Evolutionary conservation across 2,797 vertebrate genomes (phyloP).

Genomic region (Schizopygopsis malacanthus): DNA sequence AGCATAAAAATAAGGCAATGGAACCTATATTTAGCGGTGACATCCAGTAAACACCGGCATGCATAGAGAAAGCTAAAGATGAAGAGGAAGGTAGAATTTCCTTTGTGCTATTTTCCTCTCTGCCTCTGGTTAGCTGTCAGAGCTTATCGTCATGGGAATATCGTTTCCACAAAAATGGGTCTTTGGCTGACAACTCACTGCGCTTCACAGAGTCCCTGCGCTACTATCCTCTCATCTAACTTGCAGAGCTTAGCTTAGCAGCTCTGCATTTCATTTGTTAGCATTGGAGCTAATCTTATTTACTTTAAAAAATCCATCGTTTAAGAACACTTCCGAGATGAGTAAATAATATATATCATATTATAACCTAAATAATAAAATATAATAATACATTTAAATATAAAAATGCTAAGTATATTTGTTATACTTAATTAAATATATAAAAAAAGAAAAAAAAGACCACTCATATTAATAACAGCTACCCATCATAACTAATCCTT

Average conservation of each 20-base stretch:
- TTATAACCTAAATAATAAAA: not conserved
- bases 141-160: slow-evolving; percentile 68
- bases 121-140: slow-evolving; percentile 73
- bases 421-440: too few species aligned
- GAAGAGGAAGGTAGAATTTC: slow-evolving; percentile 53
- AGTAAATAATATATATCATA: not conserved
- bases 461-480: not conserved
- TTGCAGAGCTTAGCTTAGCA: slow-evolving; percentile 51
- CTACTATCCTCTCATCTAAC: slow-evolving; percentile 71
- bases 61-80: not conserved
- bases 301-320: not conserved
- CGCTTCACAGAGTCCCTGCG: slow-evolving; percentile 64
- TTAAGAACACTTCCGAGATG: not conserved
- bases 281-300: not conserved
- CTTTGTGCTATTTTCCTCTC: slow-evolving; percentile 63
- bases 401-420: too few species aligned
- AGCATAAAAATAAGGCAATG: not conserved
- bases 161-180: slow-evolving; percentile 66
- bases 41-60: slow-evolving; percentile 27
- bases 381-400: not conserved
- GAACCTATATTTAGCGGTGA: slow-evolving; percentile 26
- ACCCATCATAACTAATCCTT: not conserved
- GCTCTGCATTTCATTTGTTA: not conserved
- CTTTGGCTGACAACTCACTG: slow-evolving; percentile 67
- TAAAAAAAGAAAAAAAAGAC: not conserved